Evolutionary conservation across 2,113 vertebrate genomes (phyloP).

Genomic region (Platysteira castanea): DNA sequence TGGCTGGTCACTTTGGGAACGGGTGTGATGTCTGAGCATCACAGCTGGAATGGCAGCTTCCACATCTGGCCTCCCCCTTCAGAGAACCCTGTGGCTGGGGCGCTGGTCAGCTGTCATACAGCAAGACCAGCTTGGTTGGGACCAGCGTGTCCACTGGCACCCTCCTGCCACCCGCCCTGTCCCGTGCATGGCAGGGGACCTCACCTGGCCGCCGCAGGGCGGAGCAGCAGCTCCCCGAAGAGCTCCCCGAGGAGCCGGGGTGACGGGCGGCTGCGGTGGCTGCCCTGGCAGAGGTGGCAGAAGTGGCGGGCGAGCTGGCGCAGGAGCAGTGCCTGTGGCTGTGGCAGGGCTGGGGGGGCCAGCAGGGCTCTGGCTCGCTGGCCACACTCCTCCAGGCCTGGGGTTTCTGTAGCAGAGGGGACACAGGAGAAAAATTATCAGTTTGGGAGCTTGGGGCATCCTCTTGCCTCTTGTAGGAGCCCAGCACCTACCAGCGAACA

Average conservation of each 20-base stretch:
- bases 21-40: neutral
- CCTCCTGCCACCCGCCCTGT: fast-evolving
- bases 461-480: neutral
- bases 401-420: slow-evolving; percentile 61
- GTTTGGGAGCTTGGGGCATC: fast-evolving
- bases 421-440: neutral
- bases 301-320: slow-evolving; percentile 72
- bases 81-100: neutral
- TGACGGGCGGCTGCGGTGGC: slow-evolving; percentile 19
- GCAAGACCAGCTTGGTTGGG: neutral
- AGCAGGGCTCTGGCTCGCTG: slow-evolving; percentile 76
- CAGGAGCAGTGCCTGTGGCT: slow-evolving; percentile 75
- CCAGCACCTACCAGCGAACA: neutral
- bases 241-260: slow-evolving; percentile 71
- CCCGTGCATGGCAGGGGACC: fast-evolving
- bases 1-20: fast-evolving
- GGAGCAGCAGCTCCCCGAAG: slow-evolving; percentile 73
- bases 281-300: slow-evolving; percentile 62
- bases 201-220: slow-evolving; percentile 68
- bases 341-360: slow-evolving; percentile 74
- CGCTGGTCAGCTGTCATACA: neutral
- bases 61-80: neutral
- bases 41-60: neutral
- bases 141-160: fast-evolving
- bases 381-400: slow-evolving; percentile 74